These are phyloP conservation scores for Sylvietta virens DNA, from an alignment of 2,113 vertebrate species.

Conservation along the genomic window DNA sequence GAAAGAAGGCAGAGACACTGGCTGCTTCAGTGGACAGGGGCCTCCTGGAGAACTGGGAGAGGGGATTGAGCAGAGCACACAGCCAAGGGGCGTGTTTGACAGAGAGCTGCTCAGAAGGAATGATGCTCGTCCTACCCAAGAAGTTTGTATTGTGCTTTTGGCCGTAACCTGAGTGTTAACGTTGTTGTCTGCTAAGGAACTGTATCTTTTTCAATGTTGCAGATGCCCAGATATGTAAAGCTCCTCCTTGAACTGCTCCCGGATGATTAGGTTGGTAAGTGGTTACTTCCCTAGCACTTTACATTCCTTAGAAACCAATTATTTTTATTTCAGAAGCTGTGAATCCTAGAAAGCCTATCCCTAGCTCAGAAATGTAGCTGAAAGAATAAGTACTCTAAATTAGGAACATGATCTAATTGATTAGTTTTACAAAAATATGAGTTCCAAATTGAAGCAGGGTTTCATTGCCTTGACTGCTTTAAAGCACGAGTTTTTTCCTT, in stretches of 20 bases:
- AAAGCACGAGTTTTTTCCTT: neutral
- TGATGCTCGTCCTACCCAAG: neutral
- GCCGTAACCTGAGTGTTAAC: neutral
- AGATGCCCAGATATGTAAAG: slow-evolving; percentile 9
- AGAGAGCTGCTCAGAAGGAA: neutral
- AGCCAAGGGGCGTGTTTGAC: neutral
- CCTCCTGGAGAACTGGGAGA: neutral
- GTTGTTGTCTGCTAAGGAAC: neutral
- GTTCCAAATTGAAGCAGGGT: neutral
- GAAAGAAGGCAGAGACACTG: neutral
- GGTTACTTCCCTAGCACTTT: slow-evolving; percentile 47
- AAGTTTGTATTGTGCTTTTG: neutral
- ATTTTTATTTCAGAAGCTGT: slow-evolving; percentile 54
- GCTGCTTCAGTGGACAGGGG: neutral
- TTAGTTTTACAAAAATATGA: slow-evolving; percentile 8
- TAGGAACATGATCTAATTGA: slow-evolving; percentile 28
- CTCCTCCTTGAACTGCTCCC: slow-evolving; percentile 8
- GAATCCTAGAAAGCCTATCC: slow-evolving; percentile 10
- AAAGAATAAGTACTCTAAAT: slow-evolving; percentile 22
- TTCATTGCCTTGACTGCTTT: neutral
- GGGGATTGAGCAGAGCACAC: neutral
- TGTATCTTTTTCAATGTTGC: neutral
- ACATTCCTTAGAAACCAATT: slow-evolving; percentile 54
- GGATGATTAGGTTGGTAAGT: slow-evolving; percentile 20
- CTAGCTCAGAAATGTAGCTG: slow-evolving; percentile 2